Base-by-base conservation (phyloP, 1,140 invertebrate genomes). In the Palaemon carinicauda region DNA sequence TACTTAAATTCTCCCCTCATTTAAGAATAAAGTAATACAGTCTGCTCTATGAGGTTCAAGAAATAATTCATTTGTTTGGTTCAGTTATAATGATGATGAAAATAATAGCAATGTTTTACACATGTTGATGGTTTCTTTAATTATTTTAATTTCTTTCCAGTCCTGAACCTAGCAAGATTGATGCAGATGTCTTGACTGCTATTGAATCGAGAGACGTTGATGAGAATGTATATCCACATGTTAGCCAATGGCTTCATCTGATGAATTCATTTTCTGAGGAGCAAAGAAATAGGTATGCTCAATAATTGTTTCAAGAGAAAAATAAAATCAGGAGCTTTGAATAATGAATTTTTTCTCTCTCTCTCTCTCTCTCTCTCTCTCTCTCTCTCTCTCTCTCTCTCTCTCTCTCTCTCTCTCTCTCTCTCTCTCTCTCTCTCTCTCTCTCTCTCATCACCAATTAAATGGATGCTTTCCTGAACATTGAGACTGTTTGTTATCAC, bases 181-280 rank as follows among this genome's bases (percentile, higher is more conserved):
- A 81, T 71, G 80, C 24, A 21, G 80, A 81, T 51, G 80, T 81
- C n/a, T 27, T 81, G 27, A 60, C 31, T 31, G 80, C 80, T 5
- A 69, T 81, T 33, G 80, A 65, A 27, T 56, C 50, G 10, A 50
- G 31, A 69, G 56, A 69, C 17, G 21, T 81, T 17, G 60, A 81
- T 65, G 56, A 71, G 15, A 41, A 21, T 14, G 71, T 51, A 24
- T 81, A 81, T 27, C 80, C 80, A 52, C 56, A 81, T 51, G 33
- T 81, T 17, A 71, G 24, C 21, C 80, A 81, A 60, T 81, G 80
- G 80, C 19, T 27, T n/a, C 56, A 69, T 31, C 60, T 81, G 4
- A 69, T 81, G 17, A 60, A 56, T 41, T 81, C 60, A 14, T 81
- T 60, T 65, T 81, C 80, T 27, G 33, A 81, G 33, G 80, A 17